A percentile compares a stretch with the other conserved stretches of the same genome.
phyloP scores from a whole-genome alignment of 2,113 vertebrate genomes.

The Sceloporus tristichus region DNA sequence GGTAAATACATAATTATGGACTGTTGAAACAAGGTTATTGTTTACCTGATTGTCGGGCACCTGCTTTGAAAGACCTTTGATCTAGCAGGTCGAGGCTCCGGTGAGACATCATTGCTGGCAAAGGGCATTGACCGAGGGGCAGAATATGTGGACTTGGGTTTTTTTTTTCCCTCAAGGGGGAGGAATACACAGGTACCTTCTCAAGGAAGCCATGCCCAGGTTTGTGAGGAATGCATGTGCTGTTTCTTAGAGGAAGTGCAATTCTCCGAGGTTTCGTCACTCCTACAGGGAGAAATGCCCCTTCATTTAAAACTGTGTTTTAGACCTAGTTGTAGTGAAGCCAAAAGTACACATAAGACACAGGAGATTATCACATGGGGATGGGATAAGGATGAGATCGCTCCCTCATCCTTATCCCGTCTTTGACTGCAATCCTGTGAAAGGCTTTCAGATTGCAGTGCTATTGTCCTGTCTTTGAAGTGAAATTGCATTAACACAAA shows the following conservation, averaged over 20 bases:
- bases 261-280: not conserved
- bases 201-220: not conserved
- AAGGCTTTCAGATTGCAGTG: too few relatives aligned
- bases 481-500: too few relatives aligned
- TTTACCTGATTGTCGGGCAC: conserved; percentile 46
- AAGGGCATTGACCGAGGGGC: conserved; percentile 50
- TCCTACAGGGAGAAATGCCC: not conserved
- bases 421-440: too few relatives aligned
- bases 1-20: conserved; percentile 67
- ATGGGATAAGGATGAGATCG: too few relatives aligned
- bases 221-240: not conserved
- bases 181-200: not conserved
- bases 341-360: conserved; percentile 1
- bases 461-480: too few relatives aligned
- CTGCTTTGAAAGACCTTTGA: conserved; percentile 58
- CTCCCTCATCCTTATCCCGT: too few relatives aligned
- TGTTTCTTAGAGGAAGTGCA: not conserved
- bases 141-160: not conserved
- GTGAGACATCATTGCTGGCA: conserved; percentile 48
- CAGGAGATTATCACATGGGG: too few relatives aligned
- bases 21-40: conserved; percentile 58
- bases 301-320: not conserved
- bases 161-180: too few relatives aligned
- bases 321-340: not conserved
- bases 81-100: conserved; percentile 47